Percentiles rank a stretch among this genome's conserved stretches.
Conservation (phyloP, 2,888 invertebrate species). For the Harpalus rufipes region DNA sequence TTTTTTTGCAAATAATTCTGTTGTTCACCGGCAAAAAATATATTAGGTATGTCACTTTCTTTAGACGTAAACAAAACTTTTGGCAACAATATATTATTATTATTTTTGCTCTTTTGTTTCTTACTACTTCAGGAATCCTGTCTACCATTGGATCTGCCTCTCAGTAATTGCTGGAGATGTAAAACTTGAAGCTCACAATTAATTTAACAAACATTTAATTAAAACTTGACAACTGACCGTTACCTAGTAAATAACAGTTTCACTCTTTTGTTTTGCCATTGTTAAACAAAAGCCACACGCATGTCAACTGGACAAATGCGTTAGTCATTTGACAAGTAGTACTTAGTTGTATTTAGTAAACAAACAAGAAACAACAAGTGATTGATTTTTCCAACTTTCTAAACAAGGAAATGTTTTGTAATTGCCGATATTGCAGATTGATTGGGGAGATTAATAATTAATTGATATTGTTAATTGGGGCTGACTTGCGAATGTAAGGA, state of each 20-base stretch:
- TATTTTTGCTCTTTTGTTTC: too few species aligned
- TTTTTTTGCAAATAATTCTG: too few species aligned
- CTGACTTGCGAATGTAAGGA: conserved; percentile 12
- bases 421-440: conserved; percentile 37
- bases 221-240: conserved; percentile 44
- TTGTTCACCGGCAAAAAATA: too few species aligned
- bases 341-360: neutral
- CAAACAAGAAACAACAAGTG: neutral
- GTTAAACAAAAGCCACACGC: conserved; percentile 42
- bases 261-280: conserved; percentile 37
- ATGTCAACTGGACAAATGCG: neutral
- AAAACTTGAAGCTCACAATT: neutral
- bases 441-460: conserved; percentile 26
- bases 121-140: too few species aligned
- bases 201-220: conserved; percentile 27
- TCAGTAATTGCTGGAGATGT: too few species aligned
- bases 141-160: too few species aligned
- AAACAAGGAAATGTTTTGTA: conserved; percentile 14
- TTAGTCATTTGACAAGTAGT: conserved; percentile 23
- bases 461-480: conserved; percentile 26
- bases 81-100: too few species aligned
- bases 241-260: conserved; percentile 25
- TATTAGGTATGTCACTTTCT: too few species aligned
- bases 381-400: conserved; percentile 32
- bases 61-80: too few species aligned